Conservation (phyloP, 2,888 invertebrate species). For the Drosophila incognita region DNA sequence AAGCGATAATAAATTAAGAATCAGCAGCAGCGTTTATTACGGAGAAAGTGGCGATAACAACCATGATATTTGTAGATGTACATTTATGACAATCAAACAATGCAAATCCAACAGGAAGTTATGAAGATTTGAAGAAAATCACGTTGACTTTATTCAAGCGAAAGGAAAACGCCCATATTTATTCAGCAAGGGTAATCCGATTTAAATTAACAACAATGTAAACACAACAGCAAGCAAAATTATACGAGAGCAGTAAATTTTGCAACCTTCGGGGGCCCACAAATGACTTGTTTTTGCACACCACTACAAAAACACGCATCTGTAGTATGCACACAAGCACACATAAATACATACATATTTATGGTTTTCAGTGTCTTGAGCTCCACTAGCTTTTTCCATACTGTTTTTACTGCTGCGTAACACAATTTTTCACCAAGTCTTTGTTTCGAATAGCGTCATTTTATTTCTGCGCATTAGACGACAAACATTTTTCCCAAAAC, state of each 20-base stretch:
- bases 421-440: conserved; percentile 40
- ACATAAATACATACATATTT: conserved; percentile 8
- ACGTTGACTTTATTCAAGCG: conserved; percentile 1
- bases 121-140: conserved; percentile 13
- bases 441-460: not conserved
- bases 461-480: not conserved
- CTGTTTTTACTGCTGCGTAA: conserved; percentile 68
- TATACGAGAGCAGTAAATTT: conserved; percentile 22
- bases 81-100: conserved; percentile 21
- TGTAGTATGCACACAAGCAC: conserved; percentile 1
- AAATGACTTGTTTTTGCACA: conserved; percentile 72
- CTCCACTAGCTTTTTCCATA: conserved; percentile 70
- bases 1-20: conserved; percentile 55
- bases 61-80: conserved; percentile 20
- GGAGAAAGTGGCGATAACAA: conserved; percentile 63
- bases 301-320: conserved; percentile 41
- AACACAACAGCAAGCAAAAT: conserved; percentile 27
- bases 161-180: conserved; percentile 55
- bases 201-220: conserved; percentile 22
- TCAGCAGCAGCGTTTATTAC: conserved; percentile 7
- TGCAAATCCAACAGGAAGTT: conserved; percentile 21
- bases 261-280: conserved; percentile 26
- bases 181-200: conserved; percentile 8
- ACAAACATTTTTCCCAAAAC: conserved; percentile 14
- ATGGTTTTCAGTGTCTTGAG: conserved; percentile 58